phyloP scores from a whole-genome alignment of 2,113 vertebrate species.

The Anoplopoma fimbria region DNA sequence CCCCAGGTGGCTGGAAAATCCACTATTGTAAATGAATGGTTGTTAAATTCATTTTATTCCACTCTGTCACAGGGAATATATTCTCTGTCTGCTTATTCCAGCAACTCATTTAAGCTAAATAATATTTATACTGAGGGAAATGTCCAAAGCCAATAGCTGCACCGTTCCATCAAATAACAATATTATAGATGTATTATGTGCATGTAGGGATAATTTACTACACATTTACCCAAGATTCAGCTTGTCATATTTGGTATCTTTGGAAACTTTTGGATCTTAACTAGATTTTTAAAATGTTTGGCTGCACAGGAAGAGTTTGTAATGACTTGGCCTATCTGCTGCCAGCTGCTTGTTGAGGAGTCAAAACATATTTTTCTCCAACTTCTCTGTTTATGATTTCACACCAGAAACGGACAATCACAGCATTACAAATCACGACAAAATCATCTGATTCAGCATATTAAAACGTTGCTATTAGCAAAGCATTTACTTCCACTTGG shows the following conservation, averaged over 20 bases:
- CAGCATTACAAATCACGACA: neutral
- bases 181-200: neutral
- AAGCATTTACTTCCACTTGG: neutral
- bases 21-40: neutral
- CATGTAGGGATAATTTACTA: neutral
- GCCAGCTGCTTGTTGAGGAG: neutral
- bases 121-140: neutral
- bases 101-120: neutral
- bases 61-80: neutral
- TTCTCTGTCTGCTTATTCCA: neutral
- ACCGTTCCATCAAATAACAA: neutral
- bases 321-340: neutral
- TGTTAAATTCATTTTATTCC: neutral
- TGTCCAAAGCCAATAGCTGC: neutral
- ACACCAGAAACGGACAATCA: neutral
- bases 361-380: neutral
- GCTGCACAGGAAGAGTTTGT: neutral
- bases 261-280: neutral
- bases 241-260: neutral
- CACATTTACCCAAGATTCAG: neutral
- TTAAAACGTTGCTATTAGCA: neutral
- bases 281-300: neutral
- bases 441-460: conserved; percentile 42
- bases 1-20: neutral
- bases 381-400: conserved; percentile 23